These are phyloP conservation scores for Cheiracanthium punctorium DNA, from an alignment of 2,888 invertebrate genomes.

Conservation along the genomic window DNA sequence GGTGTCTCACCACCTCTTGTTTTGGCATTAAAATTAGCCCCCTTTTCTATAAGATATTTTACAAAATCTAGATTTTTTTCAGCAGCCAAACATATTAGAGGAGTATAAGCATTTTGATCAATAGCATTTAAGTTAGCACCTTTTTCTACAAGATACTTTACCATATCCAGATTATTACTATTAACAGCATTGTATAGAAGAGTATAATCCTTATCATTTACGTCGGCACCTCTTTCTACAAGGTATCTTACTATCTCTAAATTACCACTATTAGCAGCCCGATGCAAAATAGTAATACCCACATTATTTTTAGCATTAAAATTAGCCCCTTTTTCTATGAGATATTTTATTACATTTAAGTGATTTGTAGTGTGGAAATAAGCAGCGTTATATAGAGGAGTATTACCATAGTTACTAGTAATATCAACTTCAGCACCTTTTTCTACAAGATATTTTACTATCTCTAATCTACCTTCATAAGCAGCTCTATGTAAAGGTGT, in stretches of 20 bases:
- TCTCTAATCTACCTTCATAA: no score
- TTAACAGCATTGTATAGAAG: background rate
- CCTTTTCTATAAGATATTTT: constrained; percentile 13
- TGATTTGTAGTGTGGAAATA: background rate
- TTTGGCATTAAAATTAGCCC: background rate
- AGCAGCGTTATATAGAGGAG: background rate
- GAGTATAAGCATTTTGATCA: background rate
- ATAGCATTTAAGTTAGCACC: background rate
- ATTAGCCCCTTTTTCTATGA: background rate
- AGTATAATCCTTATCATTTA: background rate
- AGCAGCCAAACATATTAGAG: background rate
- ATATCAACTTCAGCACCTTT: no score
- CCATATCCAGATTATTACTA: background rate
- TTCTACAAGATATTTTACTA: no score
- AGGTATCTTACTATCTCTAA: background rate
- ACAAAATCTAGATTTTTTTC: no score
- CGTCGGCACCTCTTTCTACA: background rate
- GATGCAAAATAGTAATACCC: background rate
- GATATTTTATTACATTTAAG: background rate
- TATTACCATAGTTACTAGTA: no score
- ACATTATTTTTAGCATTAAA: background rate
- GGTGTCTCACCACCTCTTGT: background rate
- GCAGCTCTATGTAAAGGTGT: no score
- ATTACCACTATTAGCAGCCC: background rate
- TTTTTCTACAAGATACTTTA: background rate